Base-by-base conservation (phyloP, 2,888 invertebrate species). In the Polia nebulosa region DNA sequence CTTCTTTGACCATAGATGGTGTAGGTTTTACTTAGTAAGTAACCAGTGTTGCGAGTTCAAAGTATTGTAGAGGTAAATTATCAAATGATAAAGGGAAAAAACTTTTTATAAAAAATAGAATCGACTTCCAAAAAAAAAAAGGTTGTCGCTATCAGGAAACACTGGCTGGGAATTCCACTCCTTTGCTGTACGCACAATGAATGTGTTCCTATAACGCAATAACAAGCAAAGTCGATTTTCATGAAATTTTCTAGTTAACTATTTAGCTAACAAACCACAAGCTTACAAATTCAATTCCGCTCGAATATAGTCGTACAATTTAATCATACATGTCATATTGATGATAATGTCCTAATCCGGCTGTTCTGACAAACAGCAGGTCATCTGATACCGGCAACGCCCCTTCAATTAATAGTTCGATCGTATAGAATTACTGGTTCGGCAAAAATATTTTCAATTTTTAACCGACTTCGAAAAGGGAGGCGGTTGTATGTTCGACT, bases 361-460 rank as follows among this genome's bases (percentile, higher is more conserved):
- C 8, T 41, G 9, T 22, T 58, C 39, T 72, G 76, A 80, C 76
- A 80, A 32, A 76, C 34, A 66, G 9, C 79, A 80, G 76, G 70
- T 7, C 70, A 60, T 32, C 2, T 3, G 79, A 79, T 79, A 72
- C 9, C 9, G 57, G 58, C 2, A 7, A 77, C 80, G 80, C 80
- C 80, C 80, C 76, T 25, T 6, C 45, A 72, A 79, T 55, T 72
- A 79, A 78, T 78, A 39, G 58, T 52, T 64, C 20, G 2, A 41
- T 27, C 22, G 36, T 51, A 15, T 56, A 36, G 7, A 2, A 63
- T 72, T 11, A 57, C 55, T 32, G 3, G 1, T 22, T n/a, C 7
- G 34, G 1, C 34, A 34, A 13, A 34, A 11, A 34, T 8, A 8
- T 34, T 34, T 1, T n/a, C n/a, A n/a, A n/a, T n/a, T 4, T 32